Base-by-base conservation (phyloP, 1,140 invertebrate genomes). In the Portunus trituberculatus region DNA sequence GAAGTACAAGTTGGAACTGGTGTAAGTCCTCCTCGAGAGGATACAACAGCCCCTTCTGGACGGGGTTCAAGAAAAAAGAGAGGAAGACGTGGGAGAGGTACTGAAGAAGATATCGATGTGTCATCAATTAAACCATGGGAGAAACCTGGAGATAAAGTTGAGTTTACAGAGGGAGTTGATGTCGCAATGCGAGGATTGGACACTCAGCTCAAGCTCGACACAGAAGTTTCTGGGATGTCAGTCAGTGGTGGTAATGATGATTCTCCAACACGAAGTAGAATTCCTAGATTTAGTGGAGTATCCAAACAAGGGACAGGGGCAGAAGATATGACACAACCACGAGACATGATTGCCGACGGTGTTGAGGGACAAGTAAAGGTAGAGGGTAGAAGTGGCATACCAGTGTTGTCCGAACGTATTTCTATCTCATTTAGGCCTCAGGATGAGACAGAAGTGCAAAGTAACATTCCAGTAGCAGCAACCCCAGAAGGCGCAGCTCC, bases 381-480 rank as follows among this genome's bases (percentile, higher is more conserved):
- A n/a, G 25, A 82, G 10, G 39, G 86, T 25, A 31, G n/a, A 48
- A 93, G 82, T 52, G 92, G 92, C 29, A 93, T 93, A 7, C 92
- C 92, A 0, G 92, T 93, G 39, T 28, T 84, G 84, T 59, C 39
- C 59, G 92, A 84, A 12, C 48, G 82, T 93, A 29, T 91, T 45
- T 32, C 59, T 90, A 31, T 91, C 82, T 39, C 84, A 45, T 39
- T 29, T 25, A 86, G 39, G 20, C 14, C 52, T 45, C 52, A 39
- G 25, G 93, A 31, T 48, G 91, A 92, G 46, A 76, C 48, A 86
- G 91, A 25, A 28, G 29, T 28, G 31, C 29, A 92, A 76, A 89
- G 84, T 76, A 95, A 95, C 94, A 95, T 95, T 95, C 94, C 94
- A 95, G 89, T 32, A 59, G 76, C 67, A 28, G 28, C 94, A 67